Evolutionary conservation across 2,888 invertebrate genomes (phyloP), one percentile per base, ranked within the genome.

Genomic region (Celastrina argiolus): DNA sequence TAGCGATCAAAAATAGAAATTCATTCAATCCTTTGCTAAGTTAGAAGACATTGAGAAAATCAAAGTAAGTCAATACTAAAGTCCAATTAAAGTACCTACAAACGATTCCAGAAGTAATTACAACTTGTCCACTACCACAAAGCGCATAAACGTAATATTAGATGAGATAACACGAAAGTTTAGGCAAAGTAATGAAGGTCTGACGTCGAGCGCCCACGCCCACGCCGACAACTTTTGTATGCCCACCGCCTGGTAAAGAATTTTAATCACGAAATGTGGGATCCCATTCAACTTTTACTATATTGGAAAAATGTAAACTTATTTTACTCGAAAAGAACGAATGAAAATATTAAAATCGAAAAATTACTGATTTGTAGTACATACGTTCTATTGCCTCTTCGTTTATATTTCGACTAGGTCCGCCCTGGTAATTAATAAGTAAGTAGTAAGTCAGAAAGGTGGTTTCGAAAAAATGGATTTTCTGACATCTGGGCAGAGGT

Each of bases 41-140:
- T 31, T 5, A 31, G 31, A 31, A 31, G 4, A 31, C 31, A 36
- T 2, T 36, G 10, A 7, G 36, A 10, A 10, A 36, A 41, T 41
- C n/a, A 41, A 22, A 22, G 22, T 14, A 51, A 51, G 22, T 22
- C 22, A 12, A 36, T 12, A 12, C 8, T 12, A 36, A 36, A 36
- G 8, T 36, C 36, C 8, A 36, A 36, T 36, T 36, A 36, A 36
- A 36, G 36, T 7, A 36, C 36, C 10, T 7, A 36, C 36, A 2
- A 12, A 36, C 36, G 36, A 36, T 6, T 31, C 28, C 12, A 22
- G 10, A 18, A 26, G 22, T 12, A 14, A 51, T 22, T 51, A 26
- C 2, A 51, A 51, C 51, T 51, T 51, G 51, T 51, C 51, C 51
- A 51, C 51, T 22, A 26, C 5, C 51, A 51, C 51, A 51, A 51